Conservation (phyloP, 2,113 vertebrate genomes). For the Phyllopteryx taeniolatus region DNA sequence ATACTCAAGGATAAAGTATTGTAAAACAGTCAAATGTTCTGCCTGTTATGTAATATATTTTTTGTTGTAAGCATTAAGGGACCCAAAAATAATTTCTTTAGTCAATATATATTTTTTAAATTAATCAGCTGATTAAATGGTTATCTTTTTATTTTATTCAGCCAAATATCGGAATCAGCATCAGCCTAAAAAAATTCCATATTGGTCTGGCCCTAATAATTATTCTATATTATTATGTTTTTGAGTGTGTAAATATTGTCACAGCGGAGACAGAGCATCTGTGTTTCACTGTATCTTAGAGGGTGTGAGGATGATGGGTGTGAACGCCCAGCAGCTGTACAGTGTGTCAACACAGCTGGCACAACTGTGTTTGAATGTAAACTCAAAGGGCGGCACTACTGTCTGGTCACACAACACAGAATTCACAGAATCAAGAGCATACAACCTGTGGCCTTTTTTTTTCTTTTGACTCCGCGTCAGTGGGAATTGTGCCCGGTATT, state of each 20-base stretch:
- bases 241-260: slow-evolving; percentile 6
- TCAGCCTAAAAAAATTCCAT: too few relatives aligned
- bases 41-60: too few relatives aligned
- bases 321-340: slow-evolving; percentile 22
- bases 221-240: background rate
- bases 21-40: too few relatives aligned
- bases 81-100: too few relatives aligned
- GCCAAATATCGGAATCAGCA: too few relatives aligned
- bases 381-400: background rate
- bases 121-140: too few relatives aligned
- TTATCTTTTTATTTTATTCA: too few relatives aligned
- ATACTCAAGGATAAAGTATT: too few relatives aligned
- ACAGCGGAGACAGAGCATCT: slow-evolving; percentile 16
- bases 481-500: background rate
- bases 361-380: slow-evolving; percentile 22
- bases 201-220: too few relatives aligned
- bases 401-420: slow-evolving; percentile 33
- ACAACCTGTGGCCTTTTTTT: slow-evolving; percentile 11
- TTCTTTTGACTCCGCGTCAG: background rate
- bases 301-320: background rate
- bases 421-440: slow-evolving; percentile 17
- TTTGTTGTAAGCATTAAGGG: too few relatives aligned
- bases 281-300: slow-evolving; percentile 19
- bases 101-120: too few relatives aligned
- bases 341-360: slow-evolving; percentile 20